phyloP scores from a whole-genome alignment of 2,888 invertebrate species.

The Shargacucullia verbasci region DNA sequence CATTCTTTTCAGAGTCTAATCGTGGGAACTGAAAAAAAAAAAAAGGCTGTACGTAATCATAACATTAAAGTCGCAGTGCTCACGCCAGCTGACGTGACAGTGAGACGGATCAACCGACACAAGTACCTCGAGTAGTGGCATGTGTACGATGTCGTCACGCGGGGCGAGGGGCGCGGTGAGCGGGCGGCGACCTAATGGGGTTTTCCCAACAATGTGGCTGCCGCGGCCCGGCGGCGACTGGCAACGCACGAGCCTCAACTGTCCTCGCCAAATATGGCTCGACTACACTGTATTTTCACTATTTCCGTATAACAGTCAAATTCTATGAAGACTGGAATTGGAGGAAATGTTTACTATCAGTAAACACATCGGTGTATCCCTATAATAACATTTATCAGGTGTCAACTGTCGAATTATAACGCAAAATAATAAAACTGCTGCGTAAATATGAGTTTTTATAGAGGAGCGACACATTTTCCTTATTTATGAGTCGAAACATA shows the following conservation, averaged over 20 bases:
- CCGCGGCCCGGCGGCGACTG: slow-evolving; percentile 52
- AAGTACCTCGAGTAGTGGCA: slow-evolving; percentile 36
- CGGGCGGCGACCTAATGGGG: slow-evolving; percentile 70
- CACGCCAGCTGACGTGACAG: slow-evolving; percentile 47
- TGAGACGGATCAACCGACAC: slow-evolving; percentile 38
- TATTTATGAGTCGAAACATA: slow-evolving; percentile 35
- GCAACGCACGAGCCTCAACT: slow-evolving; percentile 63
- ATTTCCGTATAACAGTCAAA: slow-evolving; percentile 66
- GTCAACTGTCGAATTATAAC: slow-evolving; percentile 26
- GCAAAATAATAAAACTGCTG: slow-evolving; percentile 25
- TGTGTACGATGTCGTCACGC: slow-evolving; percentile 58
- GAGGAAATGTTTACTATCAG: background rate
- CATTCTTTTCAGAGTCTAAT: slow-evolving; percentile 8
- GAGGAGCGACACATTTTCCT: slow-evolving; percentile 39
- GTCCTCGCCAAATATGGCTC: slow-evolving; percentile 79
- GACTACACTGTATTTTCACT: slow-evolving; percentile 65
- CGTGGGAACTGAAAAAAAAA: slow-evolving; percentile 24
- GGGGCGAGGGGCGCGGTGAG: slow-evolving; percentile 51
- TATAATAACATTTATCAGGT: background rate
- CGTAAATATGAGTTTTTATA: slow-evolving; percentile 18
- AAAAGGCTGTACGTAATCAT: slow-evolving; percentile 26
- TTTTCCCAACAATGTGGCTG: slow-evolving; percentile 86
- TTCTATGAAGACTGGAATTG: slow-evolving; percentile 1
- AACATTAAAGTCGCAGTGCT: slow-evolving; percentile 27
- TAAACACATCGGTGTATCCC: slow-evolving; percentile 15